phyloP scores from a whole-genome alignment of 2,113 vertebrate genomes.

The Osmerus eperlanus region DNA sequence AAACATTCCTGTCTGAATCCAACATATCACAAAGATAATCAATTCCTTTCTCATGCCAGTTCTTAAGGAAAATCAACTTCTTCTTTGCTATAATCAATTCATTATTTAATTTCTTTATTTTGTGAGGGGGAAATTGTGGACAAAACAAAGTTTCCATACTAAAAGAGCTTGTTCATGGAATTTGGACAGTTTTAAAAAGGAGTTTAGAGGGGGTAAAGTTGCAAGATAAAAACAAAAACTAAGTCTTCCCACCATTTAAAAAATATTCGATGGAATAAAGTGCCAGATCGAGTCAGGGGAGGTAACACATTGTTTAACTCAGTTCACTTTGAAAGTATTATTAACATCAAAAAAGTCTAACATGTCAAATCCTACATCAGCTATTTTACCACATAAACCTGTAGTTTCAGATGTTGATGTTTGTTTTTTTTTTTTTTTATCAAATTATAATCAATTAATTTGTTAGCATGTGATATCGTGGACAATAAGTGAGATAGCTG shows the following conservation, averaged over 20 bases:
- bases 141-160: background rate
- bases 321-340: background rate
- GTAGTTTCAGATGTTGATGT: too few species aligned
- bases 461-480: too few species aligned
- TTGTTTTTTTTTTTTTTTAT: too few species aligned
- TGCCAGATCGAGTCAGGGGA: background rate
- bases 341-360: background rate
- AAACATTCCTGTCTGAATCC: too few species aligned
- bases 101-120: background rate
- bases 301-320: background rate
- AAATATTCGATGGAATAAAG: background rate
- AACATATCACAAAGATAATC: too few species aligned
- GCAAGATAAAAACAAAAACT: background rate
- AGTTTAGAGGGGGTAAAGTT: background rate
- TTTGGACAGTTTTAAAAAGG: background rate
- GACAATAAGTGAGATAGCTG: too few species aligned
- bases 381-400: too few species aligned
- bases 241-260: background rate
- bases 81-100: background rate
- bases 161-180: background rate
- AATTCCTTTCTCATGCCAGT: too few species aligned
- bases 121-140: background rate
- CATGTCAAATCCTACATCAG: background rate
- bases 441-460: too few species aligned
- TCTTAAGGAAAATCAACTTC: background rate